phyloP scores from a whole-genome alignment of 2,113 vertebrate genomes.

The Centropus unirufus region DNA sequence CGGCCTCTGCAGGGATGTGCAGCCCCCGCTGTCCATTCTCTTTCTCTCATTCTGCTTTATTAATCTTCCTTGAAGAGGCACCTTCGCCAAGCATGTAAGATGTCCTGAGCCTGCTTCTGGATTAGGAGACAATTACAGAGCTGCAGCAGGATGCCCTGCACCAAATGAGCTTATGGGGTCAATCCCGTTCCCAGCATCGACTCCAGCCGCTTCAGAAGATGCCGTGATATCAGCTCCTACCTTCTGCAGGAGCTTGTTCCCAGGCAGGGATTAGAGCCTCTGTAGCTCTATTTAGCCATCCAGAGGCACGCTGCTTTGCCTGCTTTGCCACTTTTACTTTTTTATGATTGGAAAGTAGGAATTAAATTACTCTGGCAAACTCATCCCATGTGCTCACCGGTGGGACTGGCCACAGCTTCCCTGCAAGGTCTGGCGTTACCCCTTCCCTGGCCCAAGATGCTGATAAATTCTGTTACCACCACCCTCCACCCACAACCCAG shows the following conservation, averaged over 20 bases:
- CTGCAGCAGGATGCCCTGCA: not conserved
- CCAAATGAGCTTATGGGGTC: constrained; percentile 6
- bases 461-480: not conserved
- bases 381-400: too few species aligned
- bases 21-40: not conserved
- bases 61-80: not conserved
- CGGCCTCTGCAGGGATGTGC: rapidly evolving
- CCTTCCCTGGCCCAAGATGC: not conserved
- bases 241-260: not conserved
- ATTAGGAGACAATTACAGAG: constrained; percentile 19
- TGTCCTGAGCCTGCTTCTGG: constrained; percentile 18
- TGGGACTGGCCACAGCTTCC: too few species aligned
- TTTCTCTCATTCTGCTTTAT: not conserved
- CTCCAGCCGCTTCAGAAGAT: not conserved
- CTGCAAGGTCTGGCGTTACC: not conserved
- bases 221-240: not conserved
- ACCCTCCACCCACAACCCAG: not conserved
- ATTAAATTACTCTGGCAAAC: too few species aligned
- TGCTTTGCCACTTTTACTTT: not conserved
- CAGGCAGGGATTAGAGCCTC: not conserved
- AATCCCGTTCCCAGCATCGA: not conserved
- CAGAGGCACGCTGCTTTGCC: rapidly evolving
- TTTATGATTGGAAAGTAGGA: not conserved
- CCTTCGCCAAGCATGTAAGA: rapidly evolving
- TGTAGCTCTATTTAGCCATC: rapidly evolving